phyloP scores from a whole-genome alignment of 2,888 invertebrate genomes.

The Parnassius mnemosyne region DNA sequence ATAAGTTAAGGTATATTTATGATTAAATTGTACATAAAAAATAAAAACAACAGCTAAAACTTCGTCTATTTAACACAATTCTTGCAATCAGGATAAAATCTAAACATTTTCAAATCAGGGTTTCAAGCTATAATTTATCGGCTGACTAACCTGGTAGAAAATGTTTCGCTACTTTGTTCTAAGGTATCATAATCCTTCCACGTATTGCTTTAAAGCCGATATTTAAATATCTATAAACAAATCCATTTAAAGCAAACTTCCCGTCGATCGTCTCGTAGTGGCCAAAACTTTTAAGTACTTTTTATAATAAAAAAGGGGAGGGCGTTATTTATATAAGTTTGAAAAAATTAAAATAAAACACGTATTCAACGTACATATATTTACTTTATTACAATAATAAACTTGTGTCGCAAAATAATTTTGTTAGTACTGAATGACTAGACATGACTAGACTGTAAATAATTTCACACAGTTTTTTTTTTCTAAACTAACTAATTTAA shows the following conservation, averaged over 20 bases:
- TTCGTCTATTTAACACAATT: background rate
- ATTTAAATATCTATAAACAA: constrained; percentile 58
- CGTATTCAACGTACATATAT: constrained; percentile 46
- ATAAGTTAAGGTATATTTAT: too few species aligned
- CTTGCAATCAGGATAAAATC: background rate
- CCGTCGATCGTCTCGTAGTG: constrained; percentile 73
- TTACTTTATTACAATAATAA: constrained; percentile 63
- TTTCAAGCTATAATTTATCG: constrained; percentile 4
- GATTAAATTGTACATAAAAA: too few species aligned
- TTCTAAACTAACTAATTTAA: constrained; percentile 46
- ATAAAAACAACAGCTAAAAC: background rate
- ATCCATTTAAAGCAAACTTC: constrained; percentile 51
- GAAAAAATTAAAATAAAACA: constrained; percentile 65
- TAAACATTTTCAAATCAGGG: constrained; percentile 1
- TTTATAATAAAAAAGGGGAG: constrained; percentile 30
- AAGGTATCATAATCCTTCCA: constrained; percentile 26
- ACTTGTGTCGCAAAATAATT: constrained; percentile 36
- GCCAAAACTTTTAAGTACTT: constrained; percentile 21
- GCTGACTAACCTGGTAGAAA: constrained; percentile 19
- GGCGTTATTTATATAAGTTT: constrained; percentile 33
- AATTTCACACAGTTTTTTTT: constrained; percentile 41
- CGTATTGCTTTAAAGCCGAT: constrained; percentile 51
- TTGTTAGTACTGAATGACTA: constrained; percentile 50
- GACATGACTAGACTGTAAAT: constrained; percentile 65
- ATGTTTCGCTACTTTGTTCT: background rate